phyloP scores from a whole-genome alignment of 2,797 vertebrate genomes.

The Schizopygopsis malacanthus region DNA sequence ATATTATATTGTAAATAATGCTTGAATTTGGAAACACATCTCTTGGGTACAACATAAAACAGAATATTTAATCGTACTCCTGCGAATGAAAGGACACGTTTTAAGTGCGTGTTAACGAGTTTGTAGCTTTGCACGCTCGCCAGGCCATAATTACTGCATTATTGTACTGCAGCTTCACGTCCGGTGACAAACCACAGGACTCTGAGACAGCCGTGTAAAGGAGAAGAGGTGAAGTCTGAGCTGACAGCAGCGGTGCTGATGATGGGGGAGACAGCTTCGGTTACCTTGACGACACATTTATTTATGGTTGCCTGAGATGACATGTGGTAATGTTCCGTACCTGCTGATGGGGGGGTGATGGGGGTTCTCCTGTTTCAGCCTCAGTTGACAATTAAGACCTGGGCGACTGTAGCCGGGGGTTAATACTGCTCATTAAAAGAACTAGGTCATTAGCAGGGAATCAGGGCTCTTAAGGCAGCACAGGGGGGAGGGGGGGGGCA shows the following conservation, averaged over 20 bases:
- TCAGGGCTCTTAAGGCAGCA: constrained; percentile 98
- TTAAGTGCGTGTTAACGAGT: constrained; percentile 79
- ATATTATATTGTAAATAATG: constrained; percentile 82
- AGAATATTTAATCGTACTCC: constrained; percentile 80
- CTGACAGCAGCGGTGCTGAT: constrained; percentile 78
- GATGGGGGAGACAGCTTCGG: constrained; percentile 68
- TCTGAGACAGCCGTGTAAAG: background rate
- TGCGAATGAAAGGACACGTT: constrained; percentile 75
- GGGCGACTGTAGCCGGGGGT: constrained; percentile 99
- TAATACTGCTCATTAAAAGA: constrained; percentile 99
- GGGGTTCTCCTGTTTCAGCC: constrained; percentile 87
- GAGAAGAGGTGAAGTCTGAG: background rate
- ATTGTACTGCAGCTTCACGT: constrained; percentile 78
- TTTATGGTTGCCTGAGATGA: constrained; percentile 89
- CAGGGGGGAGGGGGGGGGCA: constrained; percentile 71
- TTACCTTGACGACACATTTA: constrained; percentile 88
- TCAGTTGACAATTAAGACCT: constrained; percentile 99
- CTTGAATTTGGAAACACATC: constrained; percentile 84
- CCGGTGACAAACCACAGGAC: background rate
- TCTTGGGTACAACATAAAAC: constrained; percentile 84
- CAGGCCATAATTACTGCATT: constrained; percentile 86
- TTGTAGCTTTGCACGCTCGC: constrained; percentile 78
- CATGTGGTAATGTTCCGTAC: constrained; percentile 92
- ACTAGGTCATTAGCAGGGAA: constrained; percentile 99
- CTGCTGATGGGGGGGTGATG: constrained; percentile 77